phyloP scores from a whole-genome alignment of 2,888 invertebrate species.

The Caradrina kadenii region DNA sequence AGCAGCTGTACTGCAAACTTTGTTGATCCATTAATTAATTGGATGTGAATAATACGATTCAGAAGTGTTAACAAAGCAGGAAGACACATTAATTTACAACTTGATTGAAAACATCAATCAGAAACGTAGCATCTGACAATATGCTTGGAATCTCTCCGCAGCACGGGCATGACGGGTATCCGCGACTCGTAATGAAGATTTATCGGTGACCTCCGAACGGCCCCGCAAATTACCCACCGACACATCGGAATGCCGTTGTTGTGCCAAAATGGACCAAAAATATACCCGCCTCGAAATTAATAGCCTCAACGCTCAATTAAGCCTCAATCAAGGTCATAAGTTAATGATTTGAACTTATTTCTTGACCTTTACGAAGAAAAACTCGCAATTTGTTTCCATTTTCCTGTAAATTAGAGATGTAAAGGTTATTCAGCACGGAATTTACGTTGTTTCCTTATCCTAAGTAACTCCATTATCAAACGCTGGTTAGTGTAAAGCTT shows the following conservation, averaged over 20 bases:
- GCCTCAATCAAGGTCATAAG: slow-evolving; percentile 40
- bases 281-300: slow-evolving; percentile 57
- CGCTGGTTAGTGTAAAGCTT: slow-evolving; percentile 39
- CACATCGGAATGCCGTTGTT: slow-evolving; percentile 63
- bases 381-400: slow-evolving; percentile 5
- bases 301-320: slow-evolving; percentile 59
- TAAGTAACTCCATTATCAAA: slow-evolving; percentile 58
- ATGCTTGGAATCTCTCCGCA: slow-evolving; percentile 57
- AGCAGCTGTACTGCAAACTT: too few relatives aligned
- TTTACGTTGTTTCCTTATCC: slow-evolving; percentile 35
- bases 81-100: slow-evolving; percentile 7
- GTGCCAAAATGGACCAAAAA: slow-evolving; percentile 59
- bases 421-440: slow-evolving; percentile 21
- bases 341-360: slow-evolving; percentile 33
- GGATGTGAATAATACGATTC: neutral
- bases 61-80: slow-evolving; percentile 2
- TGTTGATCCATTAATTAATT: neutral
- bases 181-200: slow-evolving; percentile 73
- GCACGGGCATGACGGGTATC: slow-evolving; percentile 63
- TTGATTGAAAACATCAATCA: slow-evolving; percentile 41
- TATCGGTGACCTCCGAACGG: slow-evolving; percentile 69
- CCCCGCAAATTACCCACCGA: slow-evolving; percentile 68
- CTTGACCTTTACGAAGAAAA: slow-evolving; percentile 22
- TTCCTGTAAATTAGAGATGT: slow-evolving; percentile 30
- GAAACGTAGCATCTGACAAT: slow-evolving; percentile 19